These are phyloP conservation scores for Nephotettix cincticeps DNA, from an alignment of 1,140 invertebrate genomes.

Conservation along the genomic window DNA sequence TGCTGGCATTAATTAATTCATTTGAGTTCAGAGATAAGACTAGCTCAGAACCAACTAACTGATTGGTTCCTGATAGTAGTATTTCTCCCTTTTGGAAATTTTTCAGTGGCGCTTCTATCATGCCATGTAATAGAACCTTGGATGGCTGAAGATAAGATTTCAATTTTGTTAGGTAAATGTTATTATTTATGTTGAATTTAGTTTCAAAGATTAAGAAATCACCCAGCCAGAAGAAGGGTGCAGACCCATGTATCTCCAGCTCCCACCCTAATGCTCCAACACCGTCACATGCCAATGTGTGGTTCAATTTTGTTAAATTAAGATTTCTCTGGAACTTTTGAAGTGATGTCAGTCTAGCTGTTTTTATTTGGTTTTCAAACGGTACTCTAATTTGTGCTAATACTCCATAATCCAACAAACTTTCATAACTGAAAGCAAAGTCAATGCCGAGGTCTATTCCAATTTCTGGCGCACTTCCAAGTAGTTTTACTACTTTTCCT, in stretches of 20 bases:
- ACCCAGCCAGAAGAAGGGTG: not conserved
- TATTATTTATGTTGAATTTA: not conserved
- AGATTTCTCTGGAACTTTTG: not conserved
- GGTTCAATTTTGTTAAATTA: not conserved
- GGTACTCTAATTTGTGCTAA: not conserved
- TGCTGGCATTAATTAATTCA: not conserved
- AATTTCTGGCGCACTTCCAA: not conserved
- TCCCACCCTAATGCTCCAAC: not conserved
- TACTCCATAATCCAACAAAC: slow-evolving; percentile 3
- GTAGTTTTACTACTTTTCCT: not conserved
- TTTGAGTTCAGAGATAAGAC: not conserved
- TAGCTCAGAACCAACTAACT: not conserved
- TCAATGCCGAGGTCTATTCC: slow-evolving; percentile 1
- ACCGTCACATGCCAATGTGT: not conserved
- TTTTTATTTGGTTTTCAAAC: not conserved
- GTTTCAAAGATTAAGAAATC: not conserved
- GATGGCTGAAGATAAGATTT: not conserved
- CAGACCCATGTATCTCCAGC: not conserved
- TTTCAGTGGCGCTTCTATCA: slow-evolving; percentile 1
- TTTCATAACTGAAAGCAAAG: not conserved
- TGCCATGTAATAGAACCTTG: not conserved
- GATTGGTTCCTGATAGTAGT: not conserved
- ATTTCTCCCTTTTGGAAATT: not conserved
- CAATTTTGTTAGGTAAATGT: not conserved
- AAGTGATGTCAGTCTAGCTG: not conserved